phyloP scores from a whole-genome alignment of 2,888 invertebrate genomes.

The Ichneumoninae sp. region DNA sequence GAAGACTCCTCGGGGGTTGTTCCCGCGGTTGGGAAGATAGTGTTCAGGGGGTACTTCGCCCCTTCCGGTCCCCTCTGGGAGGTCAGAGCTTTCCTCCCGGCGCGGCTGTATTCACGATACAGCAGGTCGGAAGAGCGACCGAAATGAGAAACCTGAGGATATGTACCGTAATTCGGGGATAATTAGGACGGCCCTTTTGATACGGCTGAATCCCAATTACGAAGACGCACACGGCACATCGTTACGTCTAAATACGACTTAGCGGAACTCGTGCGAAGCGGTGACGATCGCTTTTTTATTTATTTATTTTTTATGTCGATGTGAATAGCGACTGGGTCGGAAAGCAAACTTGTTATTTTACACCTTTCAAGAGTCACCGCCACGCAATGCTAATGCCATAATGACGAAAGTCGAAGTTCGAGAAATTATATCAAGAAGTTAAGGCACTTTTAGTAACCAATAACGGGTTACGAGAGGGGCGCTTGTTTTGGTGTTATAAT shows the following conservation, averaged over 20 bases:
- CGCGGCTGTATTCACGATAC: neutral
- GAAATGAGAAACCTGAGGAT: neutral
- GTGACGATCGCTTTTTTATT: neutral
- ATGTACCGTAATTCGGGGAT: neutral
- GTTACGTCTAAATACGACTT: neutral
- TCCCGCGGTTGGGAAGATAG: constrained; percentile 49
- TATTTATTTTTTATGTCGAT: neutral
- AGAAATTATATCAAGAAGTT: neutral
- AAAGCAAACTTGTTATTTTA: neutral
- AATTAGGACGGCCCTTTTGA: neutral
- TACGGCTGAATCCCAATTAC: neutral
- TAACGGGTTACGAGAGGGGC: neutral
- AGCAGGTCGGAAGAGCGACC: neutral
- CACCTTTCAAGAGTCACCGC: neutral
- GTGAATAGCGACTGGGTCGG: neutral
- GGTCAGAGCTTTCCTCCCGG: too few relatives aligned
- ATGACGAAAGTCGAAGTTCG: neutral
- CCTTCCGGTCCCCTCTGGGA: neutral
- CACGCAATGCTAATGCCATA: neutral
- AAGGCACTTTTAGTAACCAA: neutral
- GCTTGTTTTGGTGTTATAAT: neutral
- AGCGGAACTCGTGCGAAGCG: neutral
- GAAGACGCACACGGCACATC: neutral
- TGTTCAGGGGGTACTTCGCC: neutral
- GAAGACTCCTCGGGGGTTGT: constrained; percentile 57